These are phyloP conservation scores for Ornithorhynchus anatinus DNA, from an alignment of 2,113 vertebrate genomes.

Conservation along the genomic window DNA sequence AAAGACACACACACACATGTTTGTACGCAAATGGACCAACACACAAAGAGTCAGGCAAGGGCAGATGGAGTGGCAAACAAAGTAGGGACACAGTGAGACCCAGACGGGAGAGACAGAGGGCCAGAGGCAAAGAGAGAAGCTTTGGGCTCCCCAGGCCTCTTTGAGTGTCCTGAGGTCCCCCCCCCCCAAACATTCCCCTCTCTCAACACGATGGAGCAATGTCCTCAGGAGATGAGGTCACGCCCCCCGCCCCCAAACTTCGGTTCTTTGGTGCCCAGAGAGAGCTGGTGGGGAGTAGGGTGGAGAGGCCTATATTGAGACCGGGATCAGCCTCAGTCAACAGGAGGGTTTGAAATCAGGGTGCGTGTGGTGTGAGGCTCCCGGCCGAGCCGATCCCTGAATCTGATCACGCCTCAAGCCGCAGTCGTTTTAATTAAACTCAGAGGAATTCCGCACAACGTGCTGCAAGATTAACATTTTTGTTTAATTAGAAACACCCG, in stretches of 20 bases:
- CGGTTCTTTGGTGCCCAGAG: conserved; percentile 11
- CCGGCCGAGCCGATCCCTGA: conserved; percentile 41
- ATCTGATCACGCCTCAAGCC: conserved; percentile 48
- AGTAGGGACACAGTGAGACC: no score
- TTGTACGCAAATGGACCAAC: no score
- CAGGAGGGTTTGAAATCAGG: not conserved
- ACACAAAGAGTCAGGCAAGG: no score
- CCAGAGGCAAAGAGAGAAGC: not conserved
- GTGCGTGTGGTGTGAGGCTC: conserved; percentile 21
- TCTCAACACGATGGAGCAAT: not conserved
- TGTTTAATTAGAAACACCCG: conserved; percentile 69
- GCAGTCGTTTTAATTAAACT: conserved; percentile 76
- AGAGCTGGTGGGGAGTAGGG: not conserved
- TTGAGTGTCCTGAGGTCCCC: fast-evolving
- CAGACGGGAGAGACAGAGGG: no score
- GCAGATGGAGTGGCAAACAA: no score
- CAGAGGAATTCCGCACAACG: conserved; percentile 66
- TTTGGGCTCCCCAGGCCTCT: not conserved
- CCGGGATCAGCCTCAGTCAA: not conserved
- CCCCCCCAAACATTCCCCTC: not conserved
- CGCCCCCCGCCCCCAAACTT: no score
- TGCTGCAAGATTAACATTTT: conserved; percentile 66
- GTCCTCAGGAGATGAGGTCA: conserved; percentile 1
- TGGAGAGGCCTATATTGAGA: not conserved
- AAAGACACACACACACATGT: no score